Base-by-base conservation (phyloP, 1,140 invertebrate species). In the Brachionus rotundiformis region DNA sequence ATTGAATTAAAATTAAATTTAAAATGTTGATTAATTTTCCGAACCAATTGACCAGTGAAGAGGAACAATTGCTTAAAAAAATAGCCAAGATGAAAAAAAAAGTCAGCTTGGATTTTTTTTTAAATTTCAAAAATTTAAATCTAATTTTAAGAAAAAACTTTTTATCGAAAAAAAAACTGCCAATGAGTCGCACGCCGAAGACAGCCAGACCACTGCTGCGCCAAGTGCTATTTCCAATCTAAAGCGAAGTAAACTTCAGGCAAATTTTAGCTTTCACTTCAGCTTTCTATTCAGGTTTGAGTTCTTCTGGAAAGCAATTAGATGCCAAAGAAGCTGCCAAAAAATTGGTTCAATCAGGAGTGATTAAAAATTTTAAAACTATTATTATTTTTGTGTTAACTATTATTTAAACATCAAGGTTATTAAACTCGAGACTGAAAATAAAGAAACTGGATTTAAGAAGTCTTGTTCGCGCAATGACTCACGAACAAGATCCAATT, bases 11-110 rank as follows among this genome's bases (percentile, higher is more conserved):
- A 68, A 33, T 13, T 39, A 10, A 31, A 19, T 44, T 31, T 4
- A 59, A 41, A 39, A 79, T 79, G 76, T 25, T 59, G 47, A 79
- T 79, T 23, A 79, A 79, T 63, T 79, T 79, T 63, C 76, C 76
- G 36, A 79, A 79, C 31, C 76, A 79, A 36, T 79, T 79, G 29
- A 79, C 76, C n/a, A 59, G 36, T 16, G 76, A 79, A 59, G 76
- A 79, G 59, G 76, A 79, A n/a, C 76, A 79, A 41, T 23, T 79
- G 25, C 47, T 79, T 8, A 79, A 79, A 36, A 79, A 79, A 27
- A 79, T 79, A 31, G 76, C 76, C 47, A 79, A 79, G 41, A 79
- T 79, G 76, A 79, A 79, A 54, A 79, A 79, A 63, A 79, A 79
- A n/a, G 76, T 79, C 5, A 13, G 5, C 19, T 54, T 3, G 13